Evolutionary conservation across 2,888 invertebrate genomes (phyloP), one percentile per base, ranked within the genome.

Genomic region (Drosophila flavopinicola): DNA sequence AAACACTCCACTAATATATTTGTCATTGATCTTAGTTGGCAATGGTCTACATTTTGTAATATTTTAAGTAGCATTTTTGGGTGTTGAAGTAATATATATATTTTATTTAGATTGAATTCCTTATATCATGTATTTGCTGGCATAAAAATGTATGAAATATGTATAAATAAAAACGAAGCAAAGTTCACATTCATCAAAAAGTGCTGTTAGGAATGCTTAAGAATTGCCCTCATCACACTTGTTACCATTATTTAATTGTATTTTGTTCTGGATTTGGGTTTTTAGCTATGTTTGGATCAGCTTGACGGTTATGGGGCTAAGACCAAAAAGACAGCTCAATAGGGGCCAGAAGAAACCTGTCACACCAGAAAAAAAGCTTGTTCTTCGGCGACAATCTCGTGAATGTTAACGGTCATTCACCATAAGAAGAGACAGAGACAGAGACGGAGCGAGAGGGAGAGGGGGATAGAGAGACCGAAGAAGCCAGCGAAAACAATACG

Each of bases 321-420:
- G 23, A 3, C 27, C 42, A 45, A 61, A 45, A 27, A 32, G 49
- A 38, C 61, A 48, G 47, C 61, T 52, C 24, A 44, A 56, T 54
- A 35, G 38, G 27, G 29, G 39, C 54, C 29, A 32, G 32, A 53
- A 63, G 74, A 71, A 71, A 75, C 67, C 66, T 75, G 75, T 67
- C 67, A 61, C 39, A 47, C 65, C 65, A 68, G 61, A 58, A 20
- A 20, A 44, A 30, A 71, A 44, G 41, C 66, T 57, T 58, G 64
- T 73, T 59, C 72, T 71, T 72, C 39, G 38, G 57, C 58, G 70
- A 53, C 69, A 63, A 78, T 61, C 76, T 60, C 56, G 37, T 59
- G 68, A 64, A 75, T 72, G 68, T 75, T 82, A 82, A 85, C 79
- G 79, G 85, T 85, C 79, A 80, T 80, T 80, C 78, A 84, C 78